Conservation (phyloP, 2,113 vertebrate genomes). For the Megatriorchis doriae region DNA sequence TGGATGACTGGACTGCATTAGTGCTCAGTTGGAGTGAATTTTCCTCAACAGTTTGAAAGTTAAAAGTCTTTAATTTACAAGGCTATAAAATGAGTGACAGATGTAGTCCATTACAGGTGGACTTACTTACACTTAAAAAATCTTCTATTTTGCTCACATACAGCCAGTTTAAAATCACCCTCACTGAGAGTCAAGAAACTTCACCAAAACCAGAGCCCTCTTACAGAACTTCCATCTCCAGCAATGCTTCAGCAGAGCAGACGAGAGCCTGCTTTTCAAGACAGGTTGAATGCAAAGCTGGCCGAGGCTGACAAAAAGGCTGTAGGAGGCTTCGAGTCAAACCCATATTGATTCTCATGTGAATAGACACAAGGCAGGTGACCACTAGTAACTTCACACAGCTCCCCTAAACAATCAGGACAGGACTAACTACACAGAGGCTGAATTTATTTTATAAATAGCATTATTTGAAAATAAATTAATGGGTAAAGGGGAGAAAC, state of each 20-base stretch:
- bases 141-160: neutral
- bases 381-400: neutral
- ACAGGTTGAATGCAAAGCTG: neutral
- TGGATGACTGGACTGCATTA: neutral
- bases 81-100: constrained; percentile 35
- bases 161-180: neutral
- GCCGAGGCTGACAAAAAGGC: neutral
- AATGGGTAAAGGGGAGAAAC: constrained; percentile 11
- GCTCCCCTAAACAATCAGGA: neutral
- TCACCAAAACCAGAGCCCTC: neutral
- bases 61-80: constrained; percentile 35
- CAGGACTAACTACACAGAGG: neutral
- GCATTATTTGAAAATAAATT: constrained; percentile 23
- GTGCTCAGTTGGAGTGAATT: neutral
- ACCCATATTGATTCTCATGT: neutral
- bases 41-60: neutral
- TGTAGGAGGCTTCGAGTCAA: neutral
- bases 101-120: constrained; percentile 10
- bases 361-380: neutral
- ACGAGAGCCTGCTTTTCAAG: neutral
- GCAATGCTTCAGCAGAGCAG: neutral
- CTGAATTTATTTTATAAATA: constrained; percentile 35
- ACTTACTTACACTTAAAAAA: neutral
- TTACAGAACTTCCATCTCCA: neutral
- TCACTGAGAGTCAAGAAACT: constrained; percentile 4